These are phyloP conservation scores for Archips xylosteana DNA, from an alignment of 2,888 invertebrate genomes.

Conservation along the genomic window DNA sequence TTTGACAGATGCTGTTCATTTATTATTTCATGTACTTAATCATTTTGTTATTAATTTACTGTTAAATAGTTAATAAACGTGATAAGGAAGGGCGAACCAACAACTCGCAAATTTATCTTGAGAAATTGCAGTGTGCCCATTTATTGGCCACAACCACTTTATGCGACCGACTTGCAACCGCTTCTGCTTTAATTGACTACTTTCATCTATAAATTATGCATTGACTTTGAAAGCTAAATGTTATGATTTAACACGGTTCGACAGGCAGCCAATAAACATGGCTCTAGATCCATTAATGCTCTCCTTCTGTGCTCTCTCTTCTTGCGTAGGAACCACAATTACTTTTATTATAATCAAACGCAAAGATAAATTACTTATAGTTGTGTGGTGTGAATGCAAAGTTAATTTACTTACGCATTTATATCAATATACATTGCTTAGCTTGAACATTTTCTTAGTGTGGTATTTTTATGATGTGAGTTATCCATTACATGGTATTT, in stretches of 20 bases:
- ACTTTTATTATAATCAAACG: background rate
- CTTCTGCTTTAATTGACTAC: conserved; percentile 38
- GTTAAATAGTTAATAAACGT: background rate
- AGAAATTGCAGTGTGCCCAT: conserved; percentile 25
- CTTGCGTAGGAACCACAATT: background rate
- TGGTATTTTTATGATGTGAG: too few relatives aligned
- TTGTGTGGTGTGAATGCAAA: background rate
- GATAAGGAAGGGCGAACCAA: conserved; percentile 6
- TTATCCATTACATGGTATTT: too few relatives aligned
- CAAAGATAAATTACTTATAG: background rate
- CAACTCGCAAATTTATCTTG: conserved; percentile 6
- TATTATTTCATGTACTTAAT: background rate
- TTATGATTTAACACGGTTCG: conserved; percentile 30
- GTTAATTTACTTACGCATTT: background rate
- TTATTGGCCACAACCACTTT: conserved; percentile 35
- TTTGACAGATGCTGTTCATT: background rate
- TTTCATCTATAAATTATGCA: conserved; percentile 43
- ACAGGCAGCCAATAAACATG: conserved; percentile 27
- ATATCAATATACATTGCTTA: background rate
- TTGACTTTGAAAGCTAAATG: conserved; percentile 38
- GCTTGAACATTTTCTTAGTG: too few relatives aligned
- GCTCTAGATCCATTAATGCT: conserved; percentile 23
- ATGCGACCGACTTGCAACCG: conserved; percentile 26
- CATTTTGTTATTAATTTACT: background rate
- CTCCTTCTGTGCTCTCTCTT: conserved; percentile 30